Base-by-base conservation (phyloP, 1,140 invertebrate species). In the Apis florea region DNA sequence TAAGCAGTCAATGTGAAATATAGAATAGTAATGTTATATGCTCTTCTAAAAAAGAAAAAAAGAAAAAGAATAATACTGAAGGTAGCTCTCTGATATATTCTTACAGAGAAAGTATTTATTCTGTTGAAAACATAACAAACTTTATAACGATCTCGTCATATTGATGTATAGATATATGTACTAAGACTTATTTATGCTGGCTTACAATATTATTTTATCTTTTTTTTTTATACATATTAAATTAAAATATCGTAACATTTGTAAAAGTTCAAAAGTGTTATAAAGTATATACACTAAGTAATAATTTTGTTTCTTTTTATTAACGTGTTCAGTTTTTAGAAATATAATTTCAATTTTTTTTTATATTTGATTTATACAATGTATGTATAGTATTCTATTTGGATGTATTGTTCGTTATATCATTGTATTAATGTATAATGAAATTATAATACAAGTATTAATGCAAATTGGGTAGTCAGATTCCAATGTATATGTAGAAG, bases 371-470 rank as follows among this genome's bases (percentile, higher is more conserved):
- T 78, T 77, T 63, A 68, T 74, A 49, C 26, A 58, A 76, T 71
- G 59, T 82, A 76, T 83, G 70, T 73, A 85, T 86, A 85, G 64
- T 77, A 61, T 70, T 58, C 72, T 77, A 49, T 70, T 74, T 64
- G 64, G 66, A 82, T 69, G 84, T 82, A 85, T 82, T 70, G n/a
- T 81, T 85, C 61, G 61, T 85, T 84, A 70, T 51, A 84, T 85
- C 61, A 85, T 84, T 81, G 74, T 63, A 70, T 69, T 78, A 82
- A 67, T 75, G 73, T 78, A 77, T 69, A 75, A 71, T 83, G 84
- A 85, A 85, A 82, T 85, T 85, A 81, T 56, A 24, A 80, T 84
- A 40, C 83, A 72, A 85, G 72, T 82, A 85, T 86, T 85, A 82
- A 85, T 81, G 24, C 63, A 75, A 75, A 54, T 80, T 80, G 70